These are phyloP conservation scores for Psophia crepitans DNA, from an alignment of 2,113 vertebrate genomes.

Conservation along the genomic window DNA sequence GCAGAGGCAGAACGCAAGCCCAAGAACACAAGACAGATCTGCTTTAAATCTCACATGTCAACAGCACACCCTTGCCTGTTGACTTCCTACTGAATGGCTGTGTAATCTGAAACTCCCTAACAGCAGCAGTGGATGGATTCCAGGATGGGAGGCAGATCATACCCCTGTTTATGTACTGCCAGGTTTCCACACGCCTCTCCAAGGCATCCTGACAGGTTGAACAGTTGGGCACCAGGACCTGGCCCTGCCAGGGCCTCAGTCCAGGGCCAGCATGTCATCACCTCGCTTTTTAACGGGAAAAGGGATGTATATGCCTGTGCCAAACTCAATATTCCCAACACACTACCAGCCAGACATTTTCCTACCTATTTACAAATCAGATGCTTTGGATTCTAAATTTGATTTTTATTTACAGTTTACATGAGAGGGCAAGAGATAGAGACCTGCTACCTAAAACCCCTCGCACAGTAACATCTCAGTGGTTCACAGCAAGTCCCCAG, in stretches of 20 bases:
- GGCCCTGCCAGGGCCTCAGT: neutral
- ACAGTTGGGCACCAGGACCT: neutral
- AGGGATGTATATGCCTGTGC: neutral
- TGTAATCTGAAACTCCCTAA: slow-evolving; percentile 11
- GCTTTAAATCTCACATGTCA: slow-evolving; percentile 29
- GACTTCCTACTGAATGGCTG: slow-evolving; percentile 32
- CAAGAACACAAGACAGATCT: neutral
- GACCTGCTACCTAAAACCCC: neutral
- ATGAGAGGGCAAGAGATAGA: neutral
- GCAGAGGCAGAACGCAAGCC: neutral
- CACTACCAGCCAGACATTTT: neutral
- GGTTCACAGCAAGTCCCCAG: neutral
- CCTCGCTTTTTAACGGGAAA: neutral
- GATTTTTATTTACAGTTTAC: neutral
- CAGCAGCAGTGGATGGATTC: neutral
- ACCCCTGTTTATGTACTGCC: neutral
- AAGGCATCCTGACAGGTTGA: neutral
- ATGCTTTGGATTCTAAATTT: neutral
- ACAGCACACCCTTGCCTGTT: slow-evolving; percentile 7
- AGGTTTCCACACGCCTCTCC: neutral
- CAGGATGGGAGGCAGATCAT: neutral
- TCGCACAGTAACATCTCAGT: neutral
- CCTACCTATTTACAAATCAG: neutral
- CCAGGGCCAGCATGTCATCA: neutral
- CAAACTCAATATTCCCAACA: neutral